These are phyloP conservation scores for Enhydra lutris DNA, from an alignment of 2,113 vertebrate genomes.

Conservation along the genomic window DNA sequence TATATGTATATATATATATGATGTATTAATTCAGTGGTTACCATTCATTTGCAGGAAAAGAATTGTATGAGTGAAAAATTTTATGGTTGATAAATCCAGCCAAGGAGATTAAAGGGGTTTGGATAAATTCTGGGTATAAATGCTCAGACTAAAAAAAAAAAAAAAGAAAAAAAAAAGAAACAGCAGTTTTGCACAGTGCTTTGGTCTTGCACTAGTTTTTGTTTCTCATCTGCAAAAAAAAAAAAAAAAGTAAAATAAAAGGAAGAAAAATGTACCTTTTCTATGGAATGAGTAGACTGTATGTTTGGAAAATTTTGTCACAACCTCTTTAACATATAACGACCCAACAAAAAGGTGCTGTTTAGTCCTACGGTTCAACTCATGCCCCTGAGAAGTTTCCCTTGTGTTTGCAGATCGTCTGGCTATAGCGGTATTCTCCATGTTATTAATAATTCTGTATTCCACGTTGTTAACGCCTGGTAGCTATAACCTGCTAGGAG, in stretches of 20 bases:
- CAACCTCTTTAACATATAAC: conserved; percentile 75
- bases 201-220: conserved; percentile 94
- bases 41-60: conserved; percentile 84
- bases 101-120: conserved; percentile 83
- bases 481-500: conserved; percentile 78
- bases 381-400: conserved; percentile 65
- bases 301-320: conserved; percentile 80
- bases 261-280: conserved; percentile 68
- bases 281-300: conserved; percentile 75
- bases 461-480: conserved; percentile 77
- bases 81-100: conserved; percentile 82
- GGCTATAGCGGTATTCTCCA: conserved; percentile 12
- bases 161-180: conserved; percentile 87
- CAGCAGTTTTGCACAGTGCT: conserved; percentile 98
- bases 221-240: conserved; percentile 87
- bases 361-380: conserved; percentile 73
- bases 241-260: conserved; percentile 69
- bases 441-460: conserved; percentile 63
- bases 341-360: conserved; percentile 79
- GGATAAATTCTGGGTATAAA: conserved; percentile 92
- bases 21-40: conserved; percentile 82
- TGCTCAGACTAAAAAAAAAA: conserved; percentile 95
- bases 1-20: conserved; percentile 9
- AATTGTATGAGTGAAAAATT: conserved; percentile 82
- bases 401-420: conserved; percentile 70